Evolutionary conservation across 2,113 vertebrate species (phyloP).

Genomic region (Podocnemis expansa): DNA sequence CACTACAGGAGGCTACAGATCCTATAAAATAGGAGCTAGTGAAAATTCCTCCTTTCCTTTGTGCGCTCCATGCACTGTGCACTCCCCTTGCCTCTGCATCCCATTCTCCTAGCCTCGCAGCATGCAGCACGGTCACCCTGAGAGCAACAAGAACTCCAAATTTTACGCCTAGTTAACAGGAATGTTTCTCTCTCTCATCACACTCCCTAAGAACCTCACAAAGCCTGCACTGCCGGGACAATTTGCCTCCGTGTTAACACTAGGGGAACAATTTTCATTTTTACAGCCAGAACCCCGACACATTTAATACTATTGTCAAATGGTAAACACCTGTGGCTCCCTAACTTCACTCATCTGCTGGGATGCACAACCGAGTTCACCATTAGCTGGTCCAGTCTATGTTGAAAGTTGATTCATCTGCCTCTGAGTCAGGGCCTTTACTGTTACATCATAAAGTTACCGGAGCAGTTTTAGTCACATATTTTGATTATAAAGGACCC

Average conservation of each 20-base stretch:
- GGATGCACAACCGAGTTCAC: neutral
- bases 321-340: fast-evolving
- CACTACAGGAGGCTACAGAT: neutral
- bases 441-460: neutral
- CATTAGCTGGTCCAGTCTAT: neutral
- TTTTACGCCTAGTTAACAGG: neutral
- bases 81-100: neutral
- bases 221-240: neutral
- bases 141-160: neutral
- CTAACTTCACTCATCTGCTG: neutral
- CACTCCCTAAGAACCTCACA: neutral
- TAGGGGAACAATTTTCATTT: neutral
- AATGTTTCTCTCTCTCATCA: fast-evolving
- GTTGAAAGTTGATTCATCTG: neutral
- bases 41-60: neutral
- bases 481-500: neutral
- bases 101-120: neutral
- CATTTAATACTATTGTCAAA: neutral
- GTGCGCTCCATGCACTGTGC: neutral
- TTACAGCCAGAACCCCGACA: neutral
- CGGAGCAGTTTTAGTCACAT: neutral
- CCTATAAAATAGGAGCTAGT: neutral
- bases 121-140: fast-evolving
- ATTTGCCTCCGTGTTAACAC: neutral
- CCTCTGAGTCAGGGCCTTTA: neutral